Evolutionary conservation across 2,113 vertebrate species (phyloP).

Genomic region (Microcebus murinus): DNA sequence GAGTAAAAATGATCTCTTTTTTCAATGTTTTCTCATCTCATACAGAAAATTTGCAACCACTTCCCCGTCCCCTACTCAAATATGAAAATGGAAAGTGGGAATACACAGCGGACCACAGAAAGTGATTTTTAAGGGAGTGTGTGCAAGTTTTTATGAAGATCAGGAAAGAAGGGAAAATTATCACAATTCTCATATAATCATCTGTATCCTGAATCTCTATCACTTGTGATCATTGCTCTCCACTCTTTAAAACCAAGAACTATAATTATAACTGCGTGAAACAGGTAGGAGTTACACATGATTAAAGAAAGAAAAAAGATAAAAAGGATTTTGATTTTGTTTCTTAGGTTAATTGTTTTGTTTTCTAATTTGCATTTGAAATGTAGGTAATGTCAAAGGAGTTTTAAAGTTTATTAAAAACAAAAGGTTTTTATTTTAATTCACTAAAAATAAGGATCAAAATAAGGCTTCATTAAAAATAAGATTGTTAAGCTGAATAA

Average conservation of each 20-base stretch:
- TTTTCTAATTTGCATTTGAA: not conserved
- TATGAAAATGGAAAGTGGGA: not conserved
- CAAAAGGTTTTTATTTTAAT: not conserved
- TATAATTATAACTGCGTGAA: not conserved
- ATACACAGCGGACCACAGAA: not conserved
- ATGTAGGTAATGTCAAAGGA: not conserved
- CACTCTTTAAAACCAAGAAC: not conserved
- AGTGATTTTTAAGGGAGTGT: not conserved
- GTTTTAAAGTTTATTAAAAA: not conserved
- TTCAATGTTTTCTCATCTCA: not conserved
- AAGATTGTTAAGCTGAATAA: not conserved
- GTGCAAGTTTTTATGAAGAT: not conserved
- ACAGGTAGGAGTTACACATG: not conserved
- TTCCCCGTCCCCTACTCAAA: rapidly evolving
- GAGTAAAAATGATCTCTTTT: not conserved
- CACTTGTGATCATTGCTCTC: not conserved
- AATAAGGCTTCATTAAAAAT: not conserved
- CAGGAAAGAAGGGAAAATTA: not conserved
- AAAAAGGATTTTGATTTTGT: not conserved
- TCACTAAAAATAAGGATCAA: not conserved
- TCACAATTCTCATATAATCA: not conserved
- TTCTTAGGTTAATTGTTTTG: not conserved
- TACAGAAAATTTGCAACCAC: not conserved
- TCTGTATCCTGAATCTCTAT: not conserved
- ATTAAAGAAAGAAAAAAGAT: not conserved